A percentile compares a stretch with the other conserved stretches of the same genome.
These are phyloP conservation scores for Beris chalybata DNA, from an alignment of 2,888 invertebrate genomes.

Conservation along the genomic window DNA sequence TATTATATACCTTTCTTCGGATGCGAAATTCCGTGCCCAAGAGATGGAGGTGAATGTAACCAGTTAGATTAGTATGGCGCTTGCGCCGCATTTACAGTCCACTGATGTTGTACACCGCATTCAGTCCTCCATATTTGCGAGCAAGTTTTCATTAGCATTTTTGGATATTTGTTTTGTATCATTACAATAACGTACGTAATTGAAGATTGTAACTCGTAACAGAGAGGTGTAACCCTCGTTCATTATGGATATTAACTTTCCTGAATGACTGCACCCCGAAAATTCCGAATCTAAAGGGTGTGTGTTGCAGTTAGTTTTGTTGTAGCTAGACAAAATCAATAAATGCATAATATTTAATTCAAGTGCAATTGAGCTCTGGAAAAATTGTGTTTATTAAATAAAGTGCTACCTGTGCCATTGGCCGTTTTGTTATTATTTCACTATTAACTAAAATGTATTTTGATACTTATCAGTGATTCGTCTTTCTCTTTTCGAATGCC, in stretches of 20 bases:
- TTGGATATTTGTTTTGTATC: too few relatives aligned
- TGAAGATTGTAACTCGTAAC: too few relatives aligned
- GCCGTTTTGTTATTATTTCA: too few relatives aligned
- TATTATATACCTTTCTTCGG: constrained; percentile 11
- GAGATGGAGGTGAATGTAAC: constrained; percentile 9
- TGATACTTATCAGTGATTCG: too few relatives aligned
- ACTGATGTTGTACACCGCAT: constrained; percentile 26
- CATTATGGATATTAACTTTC: too few relatives aligned
- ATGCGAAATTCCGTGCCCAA: constrained; percentile 13
- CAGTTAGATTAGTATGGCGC: constrained; percentile 34
- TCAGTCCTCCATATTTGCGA: constrained; percentile 7
- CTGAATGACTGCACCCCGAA: neutral
- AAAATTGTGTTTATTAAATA: neutral
- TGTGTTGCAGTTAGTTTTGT: neutral
- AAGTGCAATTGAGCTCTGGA: neutral
- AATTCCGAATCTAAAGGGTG: neutral
- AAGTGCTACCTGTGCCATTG: neutral
- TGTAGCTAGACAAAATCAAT: neutral
- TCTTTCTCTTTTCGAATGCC: too few relatives aligned
- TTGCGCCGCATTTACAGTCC: constrained; percentile 35
- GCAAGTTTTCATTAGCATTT: too few relatives aligned
- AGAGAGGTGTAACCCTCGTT: too few relatives aligned
- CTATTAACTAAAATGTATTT: too few relatives aligned
- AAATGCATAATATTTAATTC: neutral
- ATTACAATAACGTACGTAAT: too few relatives aligned